A percentile compares a stretch with the other conserved stretches of the same genome.
These are phyloP conservation scores for Cylas formicarius DNA, from an alignment of 1,140 invertebrate genomes.

Conservation along the genomic window DNA sequence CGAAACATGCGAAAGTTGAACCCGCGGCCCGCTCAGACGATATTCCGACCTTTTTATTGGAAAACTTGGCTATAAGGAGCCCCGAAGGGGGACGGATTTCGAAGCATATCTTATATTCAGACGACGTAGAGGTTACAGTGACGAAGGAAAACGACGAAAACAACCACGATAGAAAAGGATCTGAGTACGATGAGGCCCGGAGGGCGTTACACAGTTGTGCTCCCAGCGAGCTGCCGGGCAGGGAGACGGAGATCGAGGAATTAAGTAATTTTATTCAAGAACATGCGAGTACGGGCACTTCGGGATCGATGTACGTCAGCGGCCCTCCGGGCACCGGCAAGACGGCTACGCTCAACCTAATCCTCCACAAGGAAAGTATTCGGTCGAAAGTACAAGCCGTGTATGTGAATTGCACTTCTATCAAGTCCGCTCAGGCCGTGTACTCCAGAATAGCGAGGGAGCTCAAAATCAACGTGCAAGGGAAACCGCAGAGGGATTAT, in stretches of 20 bases:
- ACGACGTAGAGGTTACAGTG: too few relatives aligned
- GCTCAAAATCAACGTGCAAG: slow-evolving; percentile 48
- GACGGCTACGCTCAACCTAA: slow-evolving; percentile 75
- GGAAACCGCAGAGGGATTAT: slow-evolving; percentile 53
- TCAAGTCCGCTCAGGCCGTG: slow-evolving; percentile 65
- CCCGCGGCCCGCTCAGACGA: too few relatives aligned
- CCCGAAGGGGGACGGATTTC: too few relatives aligned
- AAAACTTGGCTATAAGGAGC: too few relatives aligned
- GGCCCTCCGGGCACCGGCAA: slow-evolving; percentile 96
- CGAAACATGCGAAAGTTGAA: too few relatives aligned
- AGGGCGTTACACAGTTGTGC: slow-evolving; percentile 64
- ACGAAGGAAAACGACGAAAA: too few relatives aligned
- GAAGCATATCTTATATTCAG: too few relatives aligned
- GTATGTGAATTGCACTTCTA: slow-evolving; percentile 76
- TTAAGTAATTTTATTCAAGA: slow-evolving; percentile 62
- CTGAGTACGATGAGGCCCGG: slow-evolving; percentile 49
- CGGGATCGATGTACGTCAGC: slow-evolving; percentile 85
- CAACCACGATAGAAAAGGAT: slow-evolving; percentile 7
- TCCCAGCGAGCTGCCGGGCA: slow-evolving; percentile 61
- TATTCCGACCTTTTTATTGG: too few relatives aligned
- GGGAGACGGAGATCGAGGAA: slow-evolving; percentile 68
- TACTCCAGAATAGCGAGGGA: slow-evolving; percentile 64
- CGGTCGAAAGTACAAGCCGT: slow-evolving; percentile 54
- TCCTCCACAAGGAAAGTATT: slow-evolving; percentile 50
- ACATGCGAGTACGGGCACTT: slow-evolving; percentile 57